Conservation (phyloP, 2,888 invertebrate species). For the Cetonia aurata region DNA sequence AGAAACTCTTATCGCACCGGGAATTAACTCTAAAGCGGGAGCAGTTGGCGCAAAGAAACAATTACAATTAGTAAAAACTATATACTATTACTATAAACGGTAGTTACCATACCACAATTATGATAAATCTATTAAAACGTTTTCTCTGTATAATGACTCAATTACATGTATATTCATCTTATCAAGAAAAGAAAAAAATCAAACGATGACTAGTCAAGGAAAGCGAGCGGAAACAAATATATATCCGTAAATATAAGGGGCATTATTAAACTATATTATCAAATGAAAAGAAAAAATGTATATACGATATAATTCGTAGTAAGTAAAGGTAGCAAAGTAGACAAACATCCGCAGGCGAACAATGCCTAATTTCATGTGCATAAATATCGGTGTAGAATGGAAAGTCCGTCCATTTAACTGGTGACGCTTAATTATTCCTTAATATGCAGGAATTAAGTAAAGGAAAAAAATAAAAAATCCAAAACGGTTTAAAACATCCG, state of each 20-base stretch:
- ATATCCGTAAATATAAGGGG: slow-evolving; percentile 19
- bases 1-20: no score
- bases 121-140: no score
- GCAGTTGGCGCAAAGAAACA: no score
- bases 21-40: no score
- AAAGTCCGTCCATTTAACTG: slow-evolving; percentile 28
- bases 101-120: no score
- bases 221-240: slow-evolving; percentile 23
- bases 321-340: background rate
- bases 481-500: background rate
- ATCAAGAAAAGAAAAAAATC: background rate
- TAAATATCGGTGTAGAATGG: slow-evolving; percentile 15
- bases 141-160: no score
- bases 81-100: no score
- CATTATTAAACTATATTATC: slow-evolving; percentile 6
- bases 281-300: background rate
- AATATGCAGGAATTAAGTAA: slow-evolving; percentile 1
- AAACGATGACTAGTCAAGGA: no score
- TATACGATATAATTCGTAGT: background rate
- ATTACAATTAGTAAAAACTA: no score
- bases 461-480: slow-evolving; percentile 7
- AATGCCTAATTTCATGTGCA: slow-evolving; percentile 31
- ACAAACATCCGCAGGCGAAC: slow-evolving; percentile 31
- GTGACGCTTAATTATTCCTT: slow-evolving; percentile 26
- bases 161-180: no score